Evolutionary conservation across 2,797 vertebrate genomes (phyloP).

Genomic region (Melanotaenia nigrans): DNA sequence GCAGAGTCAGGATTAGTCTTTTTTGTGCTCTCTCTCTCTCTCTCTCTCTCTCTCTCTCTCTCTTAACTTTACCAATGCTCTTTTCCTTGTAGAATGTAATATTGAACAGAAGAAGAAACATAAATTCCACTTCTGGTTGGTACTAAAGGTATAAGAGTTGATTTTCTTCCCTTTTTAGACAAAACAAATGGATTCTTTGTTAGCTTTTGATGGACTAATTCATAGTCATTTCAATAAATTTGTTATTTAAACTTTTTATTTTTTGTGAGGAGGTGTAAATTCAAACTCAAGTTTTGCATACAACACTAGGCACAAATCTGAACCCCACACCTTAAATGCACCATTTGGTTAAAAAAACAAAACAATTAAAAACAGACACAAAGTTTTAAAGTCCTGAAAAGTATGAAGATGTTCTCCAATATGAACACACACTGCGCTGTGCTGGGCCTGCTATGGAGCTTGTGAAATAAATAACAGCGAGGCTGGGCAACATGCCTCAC

Average conservation of each 20-base stretch:
- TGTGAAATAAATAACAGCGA: conserved; percentile 55
- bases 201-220: conserved; percentile 24
- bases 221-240: conserved; percentile 30
- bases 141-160: too few species aligned
- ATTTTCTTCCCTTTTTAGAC: background rate
- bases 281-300: background rate
- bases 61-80: background rate
- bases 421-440: conserved; percentile 22
- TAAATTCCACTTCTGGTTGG: background rate
- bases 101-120: background rate
- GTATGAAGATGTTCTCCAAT: conserved; percentile 37
- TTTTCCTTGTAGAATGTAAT: background rate
- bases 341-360: conserved; percentile 27
- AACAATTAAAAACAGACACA: conserved; percentile 19
- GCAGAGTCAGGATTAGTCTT: background rate
- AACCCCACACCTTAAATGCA: conserved; percentile 16
- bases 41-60: too few species aligned
- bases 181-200: background rate
- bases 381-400: conserved; percentile 59
- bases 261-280: conserved; percentile 12
- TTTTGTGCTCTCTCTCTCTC: background rate
- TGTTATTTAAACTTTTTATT: conserved; percentile 3
- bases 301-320: conserved; percentile 2
- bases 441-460: conserved; percentile 31
- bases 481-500: conserved; percentile 37